Conservation (phyloP, 1,140 invertebrate species). For the Bombyx mandarina region DNA sequence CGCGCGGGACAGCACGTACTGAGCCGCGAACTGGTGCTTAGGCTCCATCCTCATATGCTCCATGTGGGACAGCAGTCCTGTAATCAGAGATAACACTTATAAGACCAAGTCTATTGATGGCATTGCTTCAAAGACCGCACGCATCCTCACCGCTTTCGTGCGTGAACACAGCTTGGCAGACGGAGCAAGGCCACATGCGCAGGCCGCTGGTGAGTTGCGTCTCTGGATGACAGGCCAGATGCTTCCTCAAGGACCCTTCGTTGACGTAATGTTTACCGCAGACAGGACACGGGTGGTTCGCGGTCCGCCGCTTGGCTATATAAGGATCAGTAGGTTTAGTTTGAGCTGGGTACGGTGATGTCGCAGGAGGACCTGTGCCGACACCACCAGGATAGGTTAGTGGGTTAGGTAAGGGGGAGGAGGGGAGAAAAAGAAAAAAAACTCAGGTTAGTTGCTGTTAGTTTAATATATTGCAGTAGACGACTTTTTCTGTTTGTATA, state of each 20-base stretch:
- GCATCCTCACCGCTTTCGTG: conserved; percentile 87
- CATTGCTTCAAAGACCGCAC: too few relatives aligned
- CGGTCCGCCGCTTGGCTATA: conserved; percentile 91
- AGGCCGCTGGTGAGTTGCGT: conserved; percentile 89
- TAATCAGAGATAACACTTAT: conserved; percentile 17
- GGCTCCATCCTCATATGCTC: conserved; percentile 97
- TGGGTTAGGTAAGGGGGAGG: conserved; percentile 39
- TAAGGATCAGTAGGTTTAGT: conserved; percentile 77
- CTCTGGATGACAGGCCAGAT: conserved; percentile 92
- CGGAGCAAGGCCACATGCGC: conserved; percentile 94
- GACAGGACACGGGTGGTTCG: conserved; percentile 93
- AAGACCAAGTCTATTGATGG: background rate
- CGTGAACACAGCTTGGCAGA: conserved; percentile 94
- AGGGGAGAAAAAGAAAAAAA: conserved; percentile 49
- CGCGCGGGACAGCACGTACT: conserved; percentile 91
- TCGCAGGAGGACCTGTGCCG: conserved; percentile 53
- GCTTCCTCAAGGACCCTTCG: conserved; percentile 92
- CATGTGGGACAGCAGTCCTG: conserved; percentile 93
- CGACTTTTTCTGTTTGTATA: conserved; percentile 4
- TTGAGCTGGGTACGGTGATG: conserved; percentile 66
- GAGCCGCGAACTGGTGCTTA: conserved; percentile 95
- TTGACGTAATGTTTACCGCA: conserved; percentile 96
- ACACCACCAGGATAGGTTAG: conserved; percentile 63
- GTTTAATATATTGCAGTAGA: conserved; percentile 27
- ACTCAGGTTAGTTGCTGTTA: conserved; percentile 44